Evolutionary conservation across 2,797 vertebrate species (phyloP), one percentile per base, ranked within the genome.

Genomic region (Aldrovandia affinis): DNA sequence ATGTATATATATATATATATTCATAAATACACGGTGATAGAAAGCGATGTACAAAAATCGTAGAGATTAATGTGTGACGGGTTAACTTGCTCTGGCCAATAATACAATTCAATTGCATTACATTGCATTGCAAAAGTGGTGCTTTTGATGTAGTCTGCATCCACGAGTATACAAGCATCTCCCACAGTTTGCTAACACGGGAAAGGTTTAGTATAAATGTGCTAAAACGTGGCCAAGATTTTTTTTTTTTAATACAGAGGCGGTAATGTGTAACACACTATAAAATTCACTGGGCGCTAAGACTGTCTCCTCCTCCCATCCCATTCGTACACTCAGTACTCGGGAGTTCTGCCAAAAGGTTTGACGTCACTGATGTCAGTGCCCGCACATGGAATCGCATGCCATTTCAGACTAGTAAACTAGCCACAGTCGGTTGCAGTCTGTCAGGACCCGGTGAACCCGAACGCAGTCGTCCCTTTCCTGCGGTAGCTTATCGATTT

Each of bases 341-440:
- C 81, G 75, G 70, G 84, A 80, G 78, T 61, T 81, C 33, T 54
- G 52, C 82, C 59, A 84, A 79, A 39, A 83, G 39, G 39, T 77
- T 63, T 94, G 94, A 94, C 92, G 93, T 94, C 94, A 94, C 59
- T 63, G 84, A 78, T 86, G 85, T 88, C 90, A 80, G 90, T 86
- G 81, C 86, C 84, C 87, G 91, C 94, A 93, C 93, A 93, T 93
- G 93, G 92, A 90, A 85, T 88, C 81, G 91, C 88, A 89, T 88
- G 82, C 85, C 91, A 82, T 83, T 87, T 65, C 87, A 79, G 59
- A 78, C 52, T 77, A n/a, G 57, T 42, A n/a, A 77, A 63, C 75
- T 83, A 84, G 65, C 61, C 77, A 80, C 80, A 59, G 63, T 81
- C 82, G 84, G 81, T 79, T 61, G 59, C 77, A 65, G 57, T 85